Conservation (phyloP, 1,140 invertebrate genomes). For the Eurytemora carolleeae region DNA sequence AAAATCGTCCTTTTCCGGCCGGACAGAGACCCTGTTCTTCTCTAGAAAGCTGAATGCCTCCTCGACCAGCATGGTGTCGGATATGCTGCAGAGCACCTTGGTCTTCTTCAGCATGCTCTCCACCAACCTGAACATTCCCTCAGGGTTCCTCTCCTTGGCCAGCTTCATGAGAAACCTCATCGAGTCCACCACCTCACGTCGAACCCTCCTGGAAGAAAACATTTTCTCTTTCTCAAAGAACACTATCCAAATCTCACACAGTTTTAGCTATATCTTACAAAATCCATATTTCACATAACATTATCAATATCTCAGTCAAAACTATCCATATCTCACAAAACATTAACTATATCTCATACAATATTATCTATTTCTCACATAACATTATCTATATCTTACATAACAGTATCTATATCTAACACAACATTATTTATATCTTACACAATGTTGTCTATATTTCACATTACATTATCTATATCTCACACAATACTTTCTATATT, state of each 20-base stretch:
- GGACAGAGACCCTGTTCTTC: conserved; percentile 35
- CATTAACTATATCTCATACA: no score
- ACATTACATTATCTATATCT: no score
- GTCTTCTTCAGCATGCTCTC: conserved; percentile 50
- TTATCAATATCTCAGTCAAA: no score
- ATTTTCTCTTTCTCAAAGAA: neutral
- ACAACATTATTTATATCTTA: no score
- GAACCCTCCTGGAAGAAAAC: conserved; percentile 35
- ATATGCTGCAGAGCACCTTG: neutral
- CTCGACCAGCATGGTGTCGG: neutral
- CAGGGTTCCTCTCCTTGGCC: conserved; percentile 45
- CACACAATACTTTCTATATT: no score
- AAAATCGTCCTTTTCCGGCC: conserved; percentile 16
- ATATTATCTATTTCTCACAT: no score
- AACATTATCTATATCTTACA: no score
- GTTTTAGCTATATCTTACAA: no score
- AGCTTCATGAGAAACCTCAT: conserved; percentile 49
- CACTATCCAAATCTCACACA: neutral
- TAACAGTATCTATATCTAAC: no score
- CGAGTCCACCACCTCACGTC: conserved; percentile 52
- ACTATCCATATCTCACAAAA: no score
- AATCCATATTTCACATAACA: no score
- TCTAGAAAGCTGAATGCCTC: neutral
- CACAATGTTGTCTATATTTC: no score
- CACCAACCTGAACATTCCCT: conserved; percentile 50